Evolutionary conservation across 2,797 vertebrate genomes (phyloP).

Genomic region (Pseudotriccus pelzelni): DNA sequence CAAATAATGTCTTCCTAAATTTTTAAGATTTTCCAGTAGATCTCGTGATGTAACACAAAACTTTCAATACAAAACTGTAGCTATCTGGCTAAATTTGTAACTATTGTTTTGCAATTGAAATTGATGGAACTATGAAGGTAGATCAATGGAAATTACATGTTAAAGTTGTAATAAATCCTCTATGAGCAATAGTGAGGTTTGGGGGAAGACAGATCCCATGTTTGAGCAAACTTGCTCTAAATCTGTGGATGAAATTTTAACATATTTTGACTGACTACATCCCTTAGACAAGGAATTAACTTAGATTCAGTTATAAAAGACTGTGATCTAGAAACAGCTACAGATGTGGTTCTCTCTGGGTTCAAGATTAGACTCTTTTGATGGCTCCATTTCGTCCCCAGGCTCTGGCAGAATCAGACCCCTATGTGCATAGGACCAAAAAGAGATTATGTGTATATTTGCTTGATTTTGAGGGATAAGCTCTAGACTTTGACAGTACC

Average conservation of each 20-base stretch:
- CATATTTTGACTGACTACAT: neutral
- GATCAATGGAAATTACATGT: neutral
- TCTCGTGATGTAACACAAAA: neutral
- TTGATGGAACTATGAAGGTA: neutral
- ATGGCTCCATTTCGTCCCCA: neutral
- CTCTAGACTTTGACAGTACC: neutral
- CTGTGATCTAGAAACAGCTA: neutral
- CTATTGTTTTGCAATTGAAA: neutral
- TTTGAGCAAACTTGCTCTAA: neutral
- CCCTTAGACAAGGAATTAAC: neutral
- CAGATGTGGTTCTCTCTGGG: neutral
- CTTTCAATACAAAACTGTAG: neutral
- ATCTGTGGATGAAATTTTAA: neutral
- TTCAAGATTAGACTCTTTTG: neutral
- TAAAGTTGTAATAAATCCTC: neutral
- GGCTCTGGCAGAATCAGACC: neutral
- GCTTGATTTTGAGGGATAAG: neutral
- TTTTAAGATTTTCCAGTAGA: neutral
- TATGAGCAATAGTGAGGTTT: neutral
- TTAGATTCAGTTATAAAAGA: neutral
- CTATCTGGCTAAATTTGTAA: neutral
- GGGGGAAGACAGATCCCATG: fast-evolving
- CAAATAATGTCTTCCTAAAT: neutral
- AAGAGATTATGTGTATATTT: neutral
- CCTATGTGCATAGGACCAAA: neutral